Base-by-base conservation (phyloP, 2,888 invertebrate genomes). In the Amphipoea lucens region DNA sequence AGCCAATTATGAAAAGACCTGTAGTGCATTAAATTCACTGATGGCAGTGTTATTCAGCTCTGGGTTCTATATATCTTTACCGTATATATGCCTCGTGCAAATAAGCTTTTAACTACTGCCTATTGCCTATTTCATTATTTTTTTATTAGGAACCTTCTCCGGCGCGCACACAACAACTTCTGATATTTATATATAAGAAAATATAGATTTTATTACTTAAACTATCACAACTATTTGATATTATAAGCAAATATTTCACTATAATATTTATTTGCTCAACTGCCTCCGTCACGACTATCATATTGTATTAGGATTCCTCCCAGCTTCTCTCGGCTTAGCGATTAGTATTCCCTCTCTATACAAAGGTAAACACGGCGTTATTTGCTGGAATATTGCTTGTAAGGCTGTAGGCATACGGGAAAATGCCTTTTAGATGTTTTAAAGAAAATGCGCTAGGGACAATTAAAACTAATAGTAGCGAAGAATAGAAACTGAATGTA, bases 291-390 rank as follows among this genome's bases (percentile, higher is more conserved):
- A 45, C 70, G 42, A 63, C 17, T 57, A 29, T 69, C 48, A 66
- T 73, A 42, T 73, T 69, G 23, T 69, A 77, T 67, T 45, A 73
- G 65, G n/a, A 74, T 69, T 72, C 63, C 54, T 68, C 66, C 5
- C 65, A 70, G 75, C 69, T 81, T 12, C 45, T 72, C 42, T 66
- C 17, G 45, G n/a, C 54, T 54, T 51, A 40, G 36, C 42, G 60
- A 85, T 83, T 81, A 79, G 67, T 81, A 81, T 81, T 79, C 67
- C 40, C 14, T 62, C n/a, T 66, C 51, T 71, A 63, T 17, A 48
- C 60, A 71, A 67, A 84, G 80, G 67, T 65, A 72, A 83, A 83
- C 17, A 74, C 14, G 20, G 20, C 29, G n/a, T 48, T 72, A 74
- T 79, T 72, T 70, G 23, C 51, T n/a, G 60, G 62, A 69, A 67